phyloP scores from a whole-genome alignment of 2,113 vertebrate genomes.

The Charina bottae region DNA sequence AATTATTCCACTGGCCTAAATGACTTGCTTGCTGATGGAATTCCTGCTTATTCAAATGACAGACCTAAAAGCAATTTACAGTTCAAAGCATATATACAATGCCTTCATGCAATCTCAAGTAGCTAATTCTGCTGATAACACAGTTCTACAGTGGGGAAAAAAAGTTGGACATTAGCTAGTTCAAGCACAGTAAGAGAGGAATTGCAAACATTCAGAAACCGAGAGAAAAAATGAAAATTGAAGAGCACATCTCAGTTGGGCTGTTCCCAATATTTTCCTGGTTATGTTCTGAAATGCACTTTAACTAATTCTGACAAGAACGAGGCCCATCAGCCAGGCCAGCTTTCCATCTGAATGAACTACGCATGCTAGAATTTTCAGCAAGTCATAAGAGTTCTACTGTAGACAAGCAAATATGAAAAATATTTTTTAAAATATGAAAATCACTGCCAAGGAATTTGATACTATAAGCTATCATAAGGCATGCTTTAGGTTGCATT shows the following conservation, averaged over 20 bases:
- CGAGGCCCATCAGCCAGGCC: neutral
- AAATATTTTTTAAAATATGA: neutral
- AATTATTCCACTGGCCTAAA: neutral
- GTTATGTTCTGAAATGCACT: neutral
- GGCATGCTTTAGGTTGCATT: neutral
- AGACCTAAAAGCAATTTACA: neutral
- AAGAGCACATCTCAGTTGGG: neutral
- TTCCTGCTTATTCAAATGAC: neutral
- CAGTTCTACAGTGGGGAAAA: neutral
- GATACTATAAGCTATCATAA: neutral
- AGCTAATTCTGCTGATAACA: neutral
- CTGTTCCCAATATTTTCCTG: neutral
- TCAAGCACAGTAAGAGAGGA: neutral
- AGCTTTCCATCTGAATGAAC: neutral
- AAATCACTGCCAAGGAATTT: neutral
- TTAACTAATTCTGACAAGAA: neutral
- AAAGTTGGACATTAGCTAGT: neutral
- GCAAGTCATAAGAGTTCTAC: too few relatives aligned
- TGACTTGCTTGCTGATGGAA: neutral
- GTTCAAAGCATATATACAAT: neutral
- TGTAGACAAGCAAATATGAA: neutral
- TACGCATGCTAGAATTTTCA: neutral
- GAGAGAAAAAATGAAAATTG: neutral
- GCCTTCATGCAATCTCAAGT: neutral
- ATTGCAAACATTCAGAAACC: neutral